A percentile compares a stretch with the other conserved stretches of the same genome.
Conservation (phyloP, 2,888 invertebrate genomes). For the Andrena fulva region DNA sequence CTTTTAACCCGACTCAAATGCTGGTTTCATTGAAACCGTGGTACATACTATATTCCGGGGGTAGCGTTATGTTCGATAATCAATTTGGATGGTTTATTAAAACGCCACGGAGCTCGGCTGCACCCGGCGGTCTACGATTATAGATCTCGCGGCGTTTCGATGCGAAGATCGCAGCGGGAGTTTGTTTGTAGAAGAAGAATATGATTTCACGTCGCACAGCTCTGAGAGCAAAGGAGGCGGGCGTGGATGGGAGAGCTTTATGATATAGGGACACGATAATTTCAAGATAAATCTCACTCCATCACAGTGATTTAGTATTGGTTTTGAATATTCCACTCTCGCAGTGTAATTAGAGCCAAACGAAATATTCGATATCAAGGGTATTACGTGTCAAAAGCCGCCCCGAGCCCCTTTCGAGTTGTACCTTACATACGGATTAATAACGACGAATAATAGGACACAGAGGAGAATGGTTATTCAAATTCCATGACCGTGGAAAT, state of each 20-base stretch:
- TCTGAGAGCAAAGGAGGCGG: not conserved
- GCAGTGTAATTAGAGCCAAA: slow-evolving; percentile 37
- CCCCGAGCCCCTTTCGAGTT: not conserved
- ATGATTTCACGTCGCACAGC: not conserved
- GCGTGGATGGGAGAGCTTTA: too few species aligned
- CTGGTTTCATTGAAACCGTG: slow-evolving; percentile 67
- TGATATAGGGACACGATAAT: not conserved
- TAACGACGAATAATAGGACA: slow-evolving; percentile 5
- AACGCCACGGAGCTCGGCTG: slow-evolving; percentile 20
- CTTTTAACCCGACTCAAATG: slow-evolving; percentile 78
- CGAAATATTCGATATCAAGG: slow-evolving; percentile 50
- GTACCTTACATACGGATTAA: slow-evolving; percentile 34
- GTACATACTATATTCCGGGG: slow-evolving; percentile 36
- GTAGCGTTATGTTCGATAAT: slow-evolving; percentile 58
- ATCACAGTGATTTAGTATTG: not conserved
- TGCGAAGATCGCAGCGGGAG: not conserved
- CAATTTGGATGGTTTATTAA: slow-evolving; percentile 55
- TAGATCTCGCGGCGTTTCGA: slow-evolving; percentile 1
- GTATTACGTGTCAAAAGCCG: slow-evolving; percentile 43
- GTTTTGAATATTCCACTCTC: not conserved
- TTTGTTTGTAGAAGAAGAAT: not conserved
- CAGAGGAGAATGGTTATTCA: not conserved
- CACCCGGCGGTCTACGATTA: slow-evolving; percentile 1
- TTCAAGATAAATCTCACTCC: slow-evolving; percentile 12
- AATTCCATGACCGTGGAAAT: slow-evolving; percentile 15